Percentiles rank a stretch among this genome's conserved stretches.
Evolutionary conservation across 2,797 vertebrate genomes (phyloP).

Genomic region (Siniperca scherzeri): DNA sequence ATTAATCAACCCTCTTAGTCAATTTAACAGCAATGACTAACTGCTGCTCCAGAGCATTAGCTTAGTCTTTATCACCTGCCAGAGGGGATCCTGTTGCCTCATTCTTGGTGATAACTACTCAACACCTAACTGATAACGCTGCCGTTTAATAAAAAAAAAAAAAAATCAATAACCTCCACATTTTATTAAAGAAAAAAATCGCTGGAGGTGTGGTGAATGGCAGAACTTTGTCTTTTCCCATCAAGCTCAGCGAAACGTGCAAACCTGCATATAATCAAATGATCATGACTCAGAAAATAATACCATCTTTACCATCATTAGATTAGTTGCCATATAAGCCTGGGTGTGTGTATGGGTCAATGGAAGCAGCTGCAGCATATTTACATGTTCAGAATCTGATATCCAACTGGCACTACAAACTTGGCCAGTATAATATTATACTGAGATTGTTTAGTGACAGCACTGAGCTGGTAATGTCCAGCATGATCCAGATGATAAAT

Average conservation of each 20-base stretch:
- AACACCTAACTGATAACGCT: constrained; percentile 41
- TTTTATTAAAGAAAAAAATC: constrained; percentile 23
- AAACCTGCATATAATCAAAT: background rate
- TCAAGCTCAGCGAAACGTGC: background rate
- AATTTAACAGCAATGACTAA: constrained; percentile 33
- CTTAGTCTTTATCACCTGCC: constrained; percentile 42
- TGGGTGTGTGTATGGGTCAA: background rate
- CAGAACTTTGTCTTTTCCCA: background rate
- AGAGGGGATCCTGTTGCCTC: constrained; percentile 14
- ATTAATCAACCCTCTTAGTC: constrained; percentile 41
- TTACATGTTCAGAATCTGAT: background rate
- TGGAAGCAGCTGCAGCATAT: background rate
- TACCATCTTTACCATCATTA: background rate
- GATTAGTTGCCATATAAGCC: too few species aligned
- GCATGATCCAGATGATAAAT: background rate
- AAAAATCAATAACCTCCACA: background rate
- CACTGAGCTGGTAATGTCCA: background rate
- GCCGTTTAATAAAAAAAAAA: constrained; percentile 43
- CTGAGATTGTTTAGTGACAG: background rate
- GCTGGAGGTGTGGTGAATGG: constrained; percentile 2
- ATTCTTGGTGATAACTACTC: constrained; percentile 35
- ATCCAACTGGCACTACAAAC: background rate
- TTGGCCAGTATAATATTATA: constrained; percentile 3
- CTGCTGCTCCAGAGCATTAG: constrained; percentile 28
- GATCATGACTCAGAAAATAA: background rate